These are phyloP conservation scores for Chalcosyrphus nemorum DNA, from an alignment of 2,888 invertebrate genomes.

Conservation along the genomic window DNA sequence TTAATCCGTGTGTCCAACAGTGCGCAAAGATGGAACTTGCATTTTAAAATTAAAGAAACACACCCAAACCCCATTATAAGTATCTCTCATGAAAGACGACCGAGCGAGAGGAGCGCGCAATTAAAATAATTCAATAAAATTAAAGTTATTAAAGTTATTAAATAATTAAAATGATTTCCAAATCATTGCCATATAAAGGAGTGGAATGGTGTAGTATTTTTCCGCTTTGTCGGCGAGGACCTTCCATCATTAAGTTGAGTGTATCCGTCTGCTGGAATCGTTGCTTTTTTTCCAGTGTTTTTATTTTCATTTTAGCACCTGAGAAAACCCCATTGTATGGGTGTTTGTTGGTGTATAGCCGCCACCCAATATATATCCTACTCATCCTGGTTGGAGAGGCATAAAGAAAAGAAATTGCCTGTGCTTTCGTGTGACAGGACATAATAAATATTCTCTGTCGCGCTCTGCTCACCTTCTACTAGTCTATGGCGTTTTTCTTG, in stretches of 20 bases:
- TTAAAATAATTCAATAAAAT: slow-evolving; percentile 69
- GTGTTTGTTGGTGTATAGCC: background rate
- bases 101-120: slow-evolving; percentile 27
- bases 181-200: slow-evolving; percentile 27
- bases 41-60: slow-evolving; percentile 13
- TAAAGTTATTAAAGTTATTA: slow-evolving; percentile 53
- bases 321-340: background rate
- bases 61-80: slow-evolving; percentile 26
- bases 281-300: slow-evolving; percentile 1
- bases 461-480: slow-evolving; percentile 22
- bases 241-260: slow-evolving; percentile 49
- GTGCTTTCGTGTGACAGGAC: slow-evolving; percentile 70
- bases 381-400: slow-evolving; percentile 6
- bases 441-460: slow-evolving; percentile 68
- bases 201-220: background rate
- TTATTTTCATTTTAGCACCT: slow-evolving; percentile 61
- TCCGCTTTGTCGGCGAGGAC: slow-evolving; percentile 1
- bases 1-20: slow-evolving; percentile 60
- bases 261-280: slow-evolving; percentile 26
- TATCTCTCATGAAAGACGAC: background rate
- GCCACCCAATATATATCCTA: background rate
- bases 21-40: slow-evolving; percentile 7
- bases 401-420: slow-evolving; percentile 65
- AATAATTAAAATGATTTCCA: slow-evolving; percentile 65
- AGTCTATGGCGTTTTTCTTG: slow-evolving; percentile 13